Evolutionary conservation across 2,113 vertebrate genomes (phyloP).

Genomic region (Jacana jacana): DNA sequence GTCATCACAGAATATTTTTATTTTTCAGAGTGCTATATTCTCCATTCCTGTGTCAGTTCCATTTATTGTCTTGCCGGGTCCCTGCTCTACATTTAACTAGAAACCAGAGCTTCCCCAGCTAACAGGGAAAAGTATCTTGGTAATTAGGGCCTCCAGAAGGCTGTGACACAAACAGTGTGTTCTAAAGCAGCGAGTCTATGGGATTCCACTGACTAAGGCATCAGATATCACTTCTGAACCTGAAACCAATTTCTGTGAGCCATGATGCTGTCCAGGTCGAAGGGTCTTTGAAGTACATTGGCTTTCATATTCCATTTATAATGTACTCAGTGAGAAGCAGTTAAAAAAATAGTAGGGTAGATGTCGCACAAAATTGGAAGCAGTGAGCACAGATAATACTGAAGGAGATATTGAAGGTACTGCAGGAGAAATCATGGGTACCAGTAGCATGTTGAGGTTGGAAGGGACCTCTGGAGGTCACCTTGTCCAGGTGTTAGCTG

Average conservation of each 20-base stretch:
- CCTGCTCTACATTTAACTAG: neutral
- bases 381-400: neutral
- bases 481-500: neutral
- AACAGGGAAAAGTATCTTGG: neutral
- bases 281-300: neutral
- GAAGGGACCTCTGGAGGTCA: neutral
- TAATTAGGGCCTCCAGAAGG: neutral
- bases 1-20: neutral
- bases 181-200: neutral
- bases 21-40: neutral
- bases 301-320: neutral
- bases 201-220: neutral
- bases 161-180: neutral
- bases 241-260: neutral
- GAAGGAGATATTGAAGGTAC: neutral
- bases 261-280: neutral
- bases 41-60: neutral
- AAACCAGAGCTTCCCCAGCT: neutral
- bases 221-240: neutral
- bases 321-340: neutral
- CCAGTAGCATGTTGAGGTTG: neutral
- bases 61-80: neutral
- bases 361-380: neutral
- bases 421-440: neutral
- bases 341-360: neutral